Conservation (phyloP, 2,113 vertebrate species). For the Hippopotamus amphibius region DNA sequence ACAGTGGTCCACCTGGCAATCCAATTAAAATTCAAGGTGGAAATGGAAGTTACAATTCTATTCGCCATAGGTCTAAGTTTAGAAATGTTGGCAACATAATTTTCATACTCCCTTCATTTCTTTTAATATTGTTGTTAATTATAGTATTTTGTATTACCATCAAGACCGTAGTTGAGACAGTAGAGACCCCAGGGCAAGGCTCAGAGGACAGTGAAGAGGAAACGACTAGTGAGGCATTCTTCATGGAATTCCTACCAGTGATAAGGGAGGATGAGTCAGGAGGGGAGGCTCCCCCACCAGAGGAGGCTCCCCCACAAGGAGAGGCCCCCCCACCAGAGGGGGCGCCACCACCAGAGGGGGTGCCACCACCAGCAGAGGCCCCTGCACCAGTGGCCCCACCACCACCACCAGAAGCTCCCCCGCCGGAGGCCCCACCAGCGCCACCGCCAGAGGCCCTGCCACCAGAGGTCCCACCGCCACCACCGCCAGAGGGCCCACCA, state of each 20-base stretch:
- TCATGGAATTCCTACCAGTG: background rate
- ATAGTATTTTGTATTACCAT: background rate
- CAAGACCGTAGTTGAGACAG: background rate
- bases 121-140: background rate
- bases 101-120: background rate
- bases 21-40: accelerated
- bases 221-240: background rate
- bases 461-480: accelerated
- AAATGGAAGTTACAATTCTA: accelerated
- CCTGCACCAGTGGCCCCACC: background rate
- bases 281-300: accelerated
- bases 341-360: background rate
- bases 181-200: background rate
- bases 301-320: accelerated
- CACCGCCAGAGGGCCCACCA: background rate
- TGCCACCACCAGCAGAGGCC: accelerated
- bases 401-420: accelerated
- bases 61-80: accelerated
- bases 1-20: constrained; percentile 87
- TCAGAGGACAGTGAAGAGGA: background rate
- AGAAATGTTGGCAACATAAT: accelerated
- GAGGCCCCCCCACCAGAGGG: accelerated
- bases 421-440: accelerated
- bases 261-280: background rate
- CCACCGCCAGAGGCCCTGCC: background rate